A percentile compares a stretch with the other conserved stretches of the same genome.
Evolutionary conservation across 2,113 vertebrate species (phyloP).

Genomic region (Apodemus sylvaticus): DNA sequence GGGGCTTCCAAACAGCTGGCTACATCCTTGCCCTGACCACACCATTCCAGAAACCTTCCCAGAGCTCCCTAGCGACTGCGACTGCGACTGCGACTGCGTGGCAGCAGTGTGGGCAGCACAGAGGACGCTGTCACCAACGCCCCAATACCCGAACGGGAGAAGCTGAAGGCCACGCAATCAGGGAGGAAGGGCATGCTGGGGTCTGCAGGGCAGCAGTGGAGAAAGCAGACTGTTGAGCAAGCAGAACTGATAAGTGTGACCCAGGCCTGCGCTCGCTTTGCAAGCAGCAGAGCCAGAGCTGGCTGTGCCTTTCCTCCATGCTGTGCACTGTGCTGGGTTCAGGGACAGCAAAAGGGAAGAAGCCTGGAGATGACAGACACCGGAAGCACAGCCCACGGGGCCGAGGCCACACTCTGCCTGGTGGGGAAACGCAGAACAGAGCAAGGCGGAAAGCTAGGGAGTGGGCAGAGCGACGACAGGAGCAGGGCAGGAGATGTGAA

Average conservation of each 20-base stretch:
- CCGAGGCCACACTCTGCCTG: neutral
- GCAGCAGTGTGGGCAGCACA: neutral
- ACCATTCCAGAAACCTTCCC: neutral
- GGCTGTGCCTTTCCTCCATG: neutral
- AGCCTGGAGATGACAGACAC: neutral
- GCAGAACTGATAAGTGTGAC: neutral
- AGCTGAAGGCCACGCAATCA: neutral
- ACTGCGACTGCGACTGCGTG: no score
- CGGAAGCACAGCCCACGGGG: neutral
- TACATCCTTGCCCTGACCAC: neutral
- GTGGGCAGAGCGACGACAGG: neutral
- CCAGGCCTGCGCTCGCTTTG: neutral
- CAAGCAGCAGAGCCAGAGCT: fast-evolving
- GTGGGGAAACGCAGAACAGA: neutral
- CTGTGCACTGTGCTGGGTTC: neutral
- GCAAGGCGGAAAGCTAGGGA: fast-evolving
- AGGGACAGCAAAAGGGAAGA: neutral
- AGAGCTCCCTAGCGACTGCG: neutral
- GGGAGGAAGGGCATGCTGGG: neutral
- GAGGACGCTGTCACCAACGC: no score
- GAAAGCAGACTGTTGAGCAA: constrained; percentile 36
- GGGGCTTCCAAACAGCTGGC: constrained; percentile 10
- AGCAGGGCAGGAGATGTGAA: neutral
- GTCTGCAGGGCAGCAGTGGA: neutral
- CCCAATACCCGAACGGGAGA: neutral